Evolutionary conservation across 2,797 vertebrate genomes (phyloP), one percentile per base, ranked within the genome.

Genomic region (Gephyroberyx darwinii): DNA sequence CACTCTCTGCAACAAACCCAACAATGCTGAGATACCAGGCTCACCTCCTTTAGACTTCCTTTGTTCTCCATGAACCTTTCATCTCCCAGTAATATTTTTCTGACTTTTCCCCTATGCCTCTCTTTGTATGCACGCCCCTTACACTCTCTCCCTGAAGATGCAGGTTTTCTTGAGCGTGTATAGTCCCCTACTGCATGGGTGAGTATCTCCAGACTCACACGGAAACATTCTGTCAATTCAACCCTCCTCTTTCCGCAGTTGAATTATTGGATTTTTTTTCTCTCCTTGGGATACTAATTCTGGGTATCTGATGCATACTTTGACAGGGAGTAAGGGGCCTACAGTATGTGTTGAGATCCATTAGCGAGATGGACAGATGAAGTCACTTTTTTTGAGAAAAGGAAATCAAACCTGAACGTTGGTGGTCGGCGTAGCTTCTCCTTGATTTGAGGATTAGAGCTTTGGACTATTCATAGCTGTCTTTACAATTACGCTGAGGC

Each of bases 361-460:
- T 16, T 19, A 73, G 57, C 30, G 59, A 58, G 65, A 82, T 22
- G 57, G 63, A 52, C 75, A 65, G 52, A 85, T 77, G 54, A 74
- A 77, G 55, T 69, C 31, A 4, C 8, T 3, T 82, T 74, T 81
- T 78, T 41, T 37, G 37, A 74, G 43, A 57, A 67, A 85, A 68
- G 48, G 54, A 85, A 80, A 90, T 84, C 74, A 81, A 62, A 84
- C 76, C 43, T 76, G 77, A 87, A 65, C 33, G 63, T 57, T 75
- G 77, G 80, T 74, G 76, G 81, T 86, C 78, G 64, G 41, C 1
- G 51, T 48, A 71, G 80, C 76, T 73, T 79, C 51, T 84, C 80
- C 86, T 88, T 90, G 86, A 89, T 88, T 89, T 80, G 72, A 81
- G 78, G 74, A 88, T 89, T 79, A 86, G 78, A 80, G 88, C 75